These are phyloP conservation scores for Aurelia sp. DNA, from an alignment of 30 jellyfish, hydroid and myxozoan genomes.

Conservation along the genomic window DNA sequence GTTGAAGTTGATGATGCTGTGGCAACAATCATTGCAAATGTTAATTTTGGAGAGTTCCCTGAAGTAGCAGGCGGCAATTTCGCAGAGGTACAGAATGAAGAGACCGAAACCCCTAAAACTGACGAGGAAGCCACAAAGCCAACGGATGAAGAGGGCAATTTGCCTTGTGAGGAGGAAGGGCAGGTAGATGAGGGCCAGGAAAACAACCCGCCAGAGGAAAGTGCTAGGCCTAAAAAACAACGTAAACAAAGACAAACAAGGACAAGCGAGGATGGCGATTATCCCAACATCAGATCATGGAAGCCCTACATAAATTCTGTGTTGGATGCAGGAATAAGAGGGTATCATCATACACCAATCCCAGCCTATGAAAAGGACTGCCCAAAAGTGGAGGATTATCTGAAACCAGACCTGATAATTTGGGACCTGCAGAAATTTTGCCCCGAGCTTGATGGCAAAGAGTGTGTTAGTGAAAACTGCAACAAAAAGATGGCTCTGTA, in stretches of 20 bases:
- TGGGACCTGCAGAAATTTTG: constrained; percentile 93
- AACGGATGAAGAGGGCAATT: neutral
- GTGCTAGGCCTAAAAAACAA: constrained; percentile 35
- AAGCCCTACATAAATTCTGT: constrained; percentile 79
- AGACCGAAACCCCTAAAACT: constrained; percentile 6
- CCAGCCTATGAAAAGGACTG: constrained; percentile 60
- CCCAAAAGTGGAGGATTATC: constrained; percentile 76
- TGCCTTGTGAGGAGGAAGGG: neutral
- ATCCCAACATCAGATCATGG: constrained; percentile 82
- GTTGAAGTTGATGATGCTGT: constrained; percentile 80
- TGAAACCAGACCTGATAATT: constrained; percentile 85
- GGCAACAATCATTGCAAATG: constrained; percentile 77
- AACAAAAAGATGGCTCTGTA: constrained; percentile 66
- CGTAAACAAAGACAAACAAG: constrained; percentile 54
- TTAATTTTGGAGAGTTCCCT: constrained; percentile 67
- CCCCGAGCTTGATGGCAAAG: constrained; percentile 66
- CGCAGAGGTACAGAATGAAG: constrained; percentile 31
- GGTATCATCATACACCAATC: constrained; percentile 38
- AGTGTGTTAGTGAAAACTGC: constrained; percentile 62
- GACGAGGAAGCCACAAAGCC: constrained; percentile 4
- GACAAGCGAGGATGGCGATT: constrained; percentile 69
- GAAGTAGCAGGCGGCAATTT: constrained; percentile 56
- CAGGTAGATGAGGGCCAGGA: neutral
- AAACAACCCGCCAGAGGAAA: neutral
- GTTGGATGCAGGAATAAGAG: constrained; percentile 75